Evolutionary conservation across 2,113 vertebrate species (phyloP), one percentile per base, ranked within the genome.

Genomic region (Salvelinus alpinus): DNA sequence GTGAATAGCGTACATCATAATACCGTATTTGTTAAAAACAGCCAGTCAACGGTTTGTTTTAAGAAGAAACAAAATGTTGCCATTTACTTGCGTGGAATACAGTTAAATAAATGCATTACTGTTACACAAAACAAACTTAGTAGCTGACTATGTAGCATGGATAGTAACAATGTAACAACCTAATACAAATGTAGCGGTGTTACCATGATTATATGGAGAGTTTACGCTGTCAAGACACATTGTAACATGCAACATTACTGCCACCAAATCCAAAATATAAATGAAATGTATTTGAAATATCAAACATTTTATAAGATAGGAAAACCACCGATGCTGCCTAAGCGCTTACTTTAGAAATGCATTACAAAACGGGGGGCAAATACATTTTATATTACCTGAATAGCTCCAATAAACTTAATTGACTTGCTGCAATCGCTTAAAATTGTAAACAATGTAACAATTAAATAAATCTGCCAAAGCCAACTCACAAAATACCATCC

Each of bases 251-350:
- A n/a, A 13, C 16, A 9, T 68, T 3, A 59, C 75, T 76, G 73
- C 59, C 59, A n/a, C 65, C 74, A 7, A 22, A 7, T 6, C 0
- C 24, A 29, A 74, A 38, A 71, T 25, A 44, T 9, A 13, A 3
- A 70, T 2, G 4, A 54, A n/a, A 59, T 38, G 24, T 16, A 54
- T 27, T 54, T 31, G 51, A 27, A 59, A 60, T 72, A 62, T 29
- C 24, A 71, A 70, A 44, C 77, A 69, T 73, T 78, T 80, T 76
- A 75, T 84, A 80, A 77, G 57, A 70, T 62, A 75, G 68, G 79
- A 66, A 90, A 92, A 93, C 90, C 88, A 91, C 87, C 90, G 91
- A 88, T 91, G 88, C 80, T 91, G 85, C 89, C 34, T 80, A 82
- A 83, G 78, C 86, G 62, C 71, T 84, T 86, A 90, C 84, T 91